Evolutionary conservation across 2,113 vertebrate species (phyloP), one percentile per base, ranked within the genome.

Genomic region (Pedetes capensis): DNA sequence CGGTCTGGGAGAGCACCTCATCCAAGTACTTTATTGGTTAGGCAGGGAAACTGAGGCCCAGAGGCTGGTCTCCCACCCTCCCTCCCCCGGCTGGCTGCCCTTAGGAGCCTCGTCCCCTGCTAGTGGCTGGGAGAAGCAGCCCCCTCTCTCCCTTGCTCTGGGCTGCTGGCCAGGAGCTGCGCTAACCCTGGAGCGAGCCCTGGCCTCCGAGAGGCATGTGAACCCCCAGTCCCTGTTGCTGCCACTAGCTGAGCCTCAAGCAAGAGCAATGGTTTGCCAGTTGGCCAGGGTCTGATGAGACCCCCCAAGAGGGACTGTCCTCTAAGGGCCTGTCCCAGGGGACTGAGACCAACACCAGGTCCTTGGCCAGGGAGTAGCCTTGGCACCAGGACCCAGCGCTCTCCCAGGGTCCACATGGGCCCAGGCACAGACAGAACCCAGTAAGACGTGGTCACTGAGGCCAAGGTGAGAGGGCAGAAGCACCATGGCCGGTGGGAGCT

Each of bases 271-370:
- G 32, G 49, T n/a, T 2, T 55, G 29, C 63, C 37, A 7, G 20
- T 25, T 0, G 0, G 29, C 20, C 22, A 27, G 39, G 76, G 5
- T 22, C 66, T n/a, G 4, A 8, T 6, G 9, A 47, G 64, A 49
- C 42, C 53, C 23, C 22, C 14, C 23, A 49, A 37, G 37, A 25
- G 32, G 63, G 10, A 4, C 29, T 29, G 42, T 47, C 10, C 44
- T 27, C 44, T 2, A 0, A 39, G n/a, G 29, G 7, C 29, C 64
- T n/a, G 37, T 12, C 27, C 2, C 1, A 7, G 13, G 29, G 29
- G 9, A 22, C 57, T 17, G 47, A 20, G 39, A 18, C 17, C 66
- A 49, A 34, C 0, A 0, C 4, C 14, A 14, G 57, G 12, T 39
- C 44, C 42, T 18, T 0, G 1, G 22, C 61, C 23, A 57, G 39